Evolutionary conservation across 2,797 vertebrate species (phyloP).

Genomic region (Erethizon dorsatum): DNA sequence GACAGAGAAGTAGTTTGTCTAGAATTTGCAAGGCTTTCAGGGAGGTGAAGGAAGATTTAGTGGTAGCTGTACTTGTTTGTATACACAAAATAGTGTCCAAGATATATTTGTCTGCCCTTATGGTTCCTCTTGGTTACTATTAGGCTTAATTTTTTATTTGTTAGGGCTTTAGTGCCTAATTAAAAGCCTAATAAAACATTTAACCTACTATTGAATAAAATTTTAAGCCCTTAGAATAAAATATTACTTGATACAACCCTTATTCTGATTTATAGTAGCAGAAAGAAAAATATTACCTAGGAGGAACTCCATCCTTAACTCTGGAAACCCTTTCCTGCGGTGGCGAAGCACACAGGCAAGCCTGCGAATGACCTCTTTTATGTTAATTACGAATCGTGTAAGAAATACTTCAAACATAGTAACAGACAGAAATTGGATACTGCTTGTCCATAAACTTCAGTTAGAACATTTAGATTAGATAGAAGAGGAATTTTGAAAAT

Average conservation of each 20-base stretch:
- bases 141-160: slow-evolving; percentile 40
- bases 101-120: not conserved
- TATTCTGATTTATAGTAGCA: slow-evolving; percentile 37
- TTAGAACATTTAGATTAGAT: slow-evolving; percentile 38
- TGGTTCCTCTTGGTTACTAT: not conserved
- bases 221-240: slow-evolving; percentile 41
- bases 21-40: slow-evolving; percentile 75
- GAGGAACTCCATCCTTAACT: slow-evolving; percentile 12
- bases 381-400: not conserved
- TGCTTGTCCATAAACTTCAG: not conserved
- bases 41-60: slow-evolving; percentile 66
- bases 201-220: not conserved
- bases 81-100: not conserved
- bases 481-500: not conserved
- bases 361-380: not conserved
- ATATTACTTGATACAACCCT: not conserved
- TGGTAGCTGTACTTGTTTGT: not conserved
- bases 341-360: not conserved
- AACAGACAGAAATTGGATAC: not conserved
- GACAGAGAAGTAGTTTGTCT: slow-evolving; percentile 74
- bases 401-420: not conserved
- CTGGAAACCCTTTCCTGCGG: not conserved
- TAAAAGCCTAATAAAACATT: slow-evolving; percentile 52
- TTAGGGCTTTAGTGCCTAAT: slow-evolving; percentile 53
- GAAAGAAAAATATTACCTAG: not conserved